Evolutionary conservation across 2,888 invertebrate species (phyloP).

Genomic region (Leptura quadrifasciata): DNA sequence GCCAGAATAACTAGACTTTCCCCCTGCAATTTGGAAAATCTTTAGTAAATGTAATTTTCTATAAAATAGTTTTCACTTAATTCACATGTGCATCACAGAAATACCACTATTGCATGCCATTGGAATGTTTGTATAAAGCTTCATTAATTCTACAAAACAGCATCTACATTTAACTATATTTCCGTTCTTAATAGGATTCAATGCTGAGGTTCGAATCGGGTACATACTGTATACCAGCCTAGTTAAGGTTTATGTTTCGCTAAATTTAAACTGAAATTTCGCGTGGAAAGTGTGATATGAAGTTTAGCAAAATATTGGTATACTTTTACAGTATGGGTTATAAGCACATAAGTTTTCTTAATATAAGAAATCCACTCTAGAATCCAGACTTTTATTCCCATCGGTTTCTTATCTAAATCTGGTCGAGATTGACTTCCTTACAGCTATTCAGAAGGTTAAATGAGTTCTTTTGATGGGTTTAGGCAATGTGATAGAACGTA

Average conservation of each 20-base stretch:
- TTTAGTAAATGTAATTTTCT: no score
- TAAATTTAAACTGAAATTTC: neutral
- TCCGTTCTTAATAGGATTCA: neutral
- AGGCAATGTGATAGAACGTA: constrained; percentile 58
- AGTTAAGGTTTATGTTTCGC: neutral
- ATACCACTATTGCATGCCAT: no score
- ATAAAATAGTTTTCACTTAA: no score
- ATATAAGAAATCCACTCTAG: constrained; percentile 39
- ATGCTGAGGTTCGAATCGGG: no score
- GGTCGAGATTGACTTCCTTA: constrained; percentile 66
- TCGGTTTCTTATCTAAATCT: constrained; percentile 68
- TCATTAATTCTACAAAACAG: no score
- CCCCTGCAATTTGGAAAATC: no score
- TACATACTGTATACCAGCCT: neutral
- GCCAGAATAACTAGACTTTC: no score
- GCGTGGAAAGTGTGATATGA: neutral
- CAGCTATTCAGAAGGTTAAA: constrained; percentile 66
- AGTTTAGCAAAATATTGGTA: constrained; percentile 13
- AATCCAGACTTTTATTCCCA: constrained; percentile 59
- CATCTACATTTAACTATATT: neutral
- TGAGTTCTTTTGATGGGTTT: constrained; percentile 66
- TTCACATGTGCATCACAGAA: no score
- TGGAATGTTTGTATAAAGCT: no score
- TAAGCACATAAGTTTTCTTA: constrained; percentile 40
- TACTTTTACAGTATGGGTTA: constrained; percentile 30